A percentile compares a stretch with the other conserved stretches of the same genome.
Conservation (phyloP, 2,797 vertebrate species). For the Limnodromus scolopaceus region DNA sequence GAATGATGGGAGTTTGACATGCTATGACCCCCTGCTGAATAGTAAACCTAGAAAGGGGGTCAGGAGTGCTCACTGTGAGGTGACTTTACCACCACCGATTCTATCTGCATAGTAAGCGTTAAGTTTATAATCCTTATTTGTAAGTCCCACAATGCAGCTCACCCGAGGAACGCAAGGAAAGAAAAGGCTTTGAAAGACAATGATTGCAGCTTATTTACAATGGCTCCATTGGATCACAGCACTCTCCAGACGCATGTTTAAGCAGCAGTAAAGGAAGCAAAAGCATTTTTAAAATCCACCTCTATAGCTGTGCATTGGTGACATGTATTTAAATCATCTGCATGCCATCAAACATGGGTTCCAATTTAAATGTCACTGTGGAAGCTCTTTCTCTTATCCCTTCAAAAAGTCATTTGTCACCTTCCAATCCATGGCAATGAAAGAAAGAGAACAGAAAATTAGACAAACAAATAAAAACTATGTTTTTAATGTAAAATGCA, state of each 20-base stretch:
- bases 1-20: neutral
- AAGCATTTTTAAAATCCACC: slow-evolving; percentile 51
- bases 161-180: neutral
- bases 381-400: slow-evolving; percentile 18
- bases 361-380: slow-evolving; percentile 36
- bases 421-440: slow-evolving; percentile 18
- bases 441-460: slow-evolving; percentile 6
- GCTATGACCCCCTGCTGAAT: neutral
- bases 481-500: slow-evolving; percentile 43
- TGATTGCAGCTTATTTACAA: slow-evolving; percentile 22
- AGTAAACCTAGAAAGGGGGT: neutral
- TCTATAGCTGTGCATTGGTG: slow-evolving; percentile 14
- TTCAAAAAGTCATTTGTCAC: slow-evolving; percentile 41
- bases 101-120: neutral
- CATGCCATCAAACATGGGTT: slow-evolving; percentile 1
- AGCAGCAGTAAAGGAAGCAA: slow-evolving; percentile 34
- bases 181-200: neutral
- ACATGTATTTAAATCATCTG: slow-evolving; percentile 61
- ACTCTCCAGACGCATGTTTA: slow-evolving; percentile 29
- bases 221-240: neutral
- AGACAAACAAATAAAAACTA: slow-evolving; percentile 34
- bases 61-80: neutral
- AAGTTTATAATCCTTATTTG: neutral
- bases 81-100: neutral
- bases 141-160: neutral